phyloP scores from a whole-genome alignment of 2,888 invertebrate species.

The Hydrotaea diabolus region DNA sequence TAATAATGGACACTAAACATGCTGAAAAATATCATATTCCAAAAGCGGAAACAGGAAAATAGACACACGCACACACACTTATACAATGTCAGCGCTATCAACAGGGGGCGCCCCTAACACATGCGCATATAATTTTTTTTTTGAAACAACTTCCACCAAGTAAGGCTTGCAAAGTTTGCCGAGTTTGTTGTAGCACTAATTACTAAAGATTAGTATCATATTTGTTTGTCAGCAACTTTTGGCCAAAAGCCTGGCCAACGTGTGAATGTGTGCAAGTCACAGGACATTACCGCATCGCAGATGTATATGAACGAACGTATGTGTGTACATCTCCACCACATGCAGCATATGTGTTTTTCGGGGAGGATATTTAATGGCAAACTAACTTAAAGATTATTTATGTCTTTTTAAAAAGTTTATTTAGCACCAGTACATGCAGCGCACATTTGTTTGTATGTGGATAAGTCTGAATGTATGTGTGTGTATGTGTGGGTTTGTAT shows the following conservation, averaged over 20 bases:
- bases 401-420: slow-evolving; percentile 63
- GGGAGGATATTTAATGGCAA: slow-evolving; percentile 28
- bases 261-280: slow-evolving; percentile 19
- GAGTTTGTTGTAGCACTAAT: slow-evolving; percentile 74
- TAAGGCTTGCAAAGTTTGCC: slow-evolving; percentile 69
- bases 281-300: background rate
- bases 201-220: slow-evolving; percentile 79
- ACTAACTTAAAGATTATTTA: slow-evolving; percentile 67
- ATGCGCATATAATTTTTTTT: slow-evolving; percentile 10
- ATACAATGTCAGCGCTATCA: background rate
- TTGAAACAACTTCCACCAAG: slow-evolving; percentile 70
- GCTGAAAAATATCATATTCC: slow-evolving; percentile 43
- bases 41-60: slow-evolving; percentile 42
- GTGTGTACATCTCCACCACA: background rate
- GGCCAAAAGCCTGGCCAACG: slow-evolving; percentile 43
- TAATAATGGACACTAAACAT: slow-evolving; percentile 62
- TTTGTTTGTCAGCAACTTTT: slow-evolving; percentile 77
- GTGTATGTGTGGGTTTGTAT: background rate
- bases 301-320: slow-evolving; percentile 47
- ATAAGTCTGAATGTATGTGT: too few relatives aligned
- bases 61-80: background rate
- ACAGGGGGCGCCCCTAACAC: background rate
- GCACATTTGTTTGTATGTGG: background rate
- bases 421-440: slow-evolving; percentile 22
- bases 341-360: slow-evolving; percentile 53